Evolutionary conservation across 2,888 invertebrate species (phyloP).

Genomic region (Brenthis hecate): DNA sequence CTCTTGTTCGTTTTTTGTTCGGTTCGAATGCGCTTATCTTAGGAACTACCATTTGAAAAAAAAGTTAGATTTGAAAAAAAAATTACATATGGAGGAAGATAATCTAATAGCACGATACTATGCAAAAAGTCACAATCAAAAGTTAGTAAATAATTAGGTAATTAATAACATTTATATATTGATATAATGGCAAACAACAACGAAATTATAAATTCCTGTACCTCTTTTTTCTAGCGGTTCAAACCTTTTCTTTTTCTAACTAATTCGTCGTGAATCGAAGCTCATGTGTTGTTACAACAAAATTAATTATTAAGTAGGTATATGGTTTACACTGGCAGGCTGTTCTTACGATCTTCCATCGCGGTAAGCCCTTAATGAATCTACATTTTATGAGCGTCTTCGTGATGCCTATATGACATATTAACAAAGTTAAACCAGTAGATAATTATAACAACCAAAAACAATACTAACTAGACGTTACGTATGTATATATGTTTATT

Average conservation of each 20-base stretch:
- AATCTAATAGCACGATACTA: no score
- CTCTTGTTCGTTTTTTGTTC: no score
- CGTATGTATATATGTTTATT: no score
- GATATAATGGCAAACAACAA: background rate
- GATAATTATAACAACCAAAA: constrained; percentile 1
- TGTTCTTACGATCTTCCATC: constrained; percentile 8
- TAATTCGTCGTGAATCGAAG: constrained; percentile 9
- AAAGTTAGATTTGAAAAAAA: no score
- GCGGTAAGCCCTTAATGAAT: constrained; percentile 19
- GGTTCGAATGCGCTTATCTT: no score
- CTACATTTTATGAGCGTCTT: constrained; percentile 9
- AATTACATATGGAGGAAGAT: no score
- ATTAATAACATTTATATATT: no score
- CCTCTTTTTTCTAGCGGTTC: background rate
- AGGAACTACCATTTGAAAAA: no score
- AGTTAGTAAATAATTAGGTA: no score
- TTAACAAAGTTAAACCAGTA: background rate
- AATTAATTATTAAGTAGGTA: constrained; percentile 20
- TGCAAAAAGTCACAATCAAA: no score
- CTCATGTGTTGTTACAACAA: constrained; percentile 19
- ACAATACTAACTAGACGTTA: no score
- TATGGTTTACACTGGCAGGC: constrained; percentile 10
- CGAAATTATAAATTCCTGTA: background rate
- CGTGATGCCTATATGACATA: background rate
- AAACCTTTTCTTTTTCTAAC: constrained; percentile 24